Base-by-base conservation (phyloP, 1,140 invertebrate genomes). In the Diorhabda carinulata region DNA sequence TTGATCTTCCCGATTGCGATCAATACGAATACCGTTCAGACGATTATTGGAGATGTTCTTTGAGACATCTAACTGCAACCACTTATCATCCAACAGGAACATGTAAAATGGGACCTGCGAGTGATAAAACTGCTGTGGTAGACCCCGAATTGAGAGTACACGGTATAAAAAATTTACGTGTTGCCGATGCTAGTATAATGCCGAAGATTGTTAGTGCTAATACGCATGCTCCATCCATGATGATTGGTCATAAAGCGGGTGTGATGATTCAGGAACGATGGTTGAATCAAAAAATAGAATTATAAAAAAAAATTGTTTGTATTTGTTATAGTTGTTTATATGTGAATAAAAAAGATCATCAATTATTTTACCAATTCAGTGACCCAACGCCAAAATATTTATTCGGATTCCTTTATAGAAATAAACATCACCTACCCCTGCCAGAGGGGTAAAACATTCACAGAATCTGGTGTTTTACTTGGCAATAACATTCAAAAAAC, bases 11-110 rank as follows among this genome's bases (percentile, higher is more conserved):
- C 0, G 92, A 89, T 0, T 96, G 94, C 77, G 86, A 90, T 57
- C 85, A 86, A 8, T 86, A 87, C 66, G 83, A 86, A 0, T 75
- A 87, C 4, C 94, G 93, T 78, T 89, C 89, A 1, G 92, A 95
- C 74, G 89, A 91, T 52, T 96, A 96, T 78, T 94, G 93, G 92
- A 91, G 91, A 74, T 96, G 94, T 73, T 87, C 89, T 64, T 82
- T 92, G 3, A 84, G 91, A 64, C 91, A 94, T 74, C 93, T 93
- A 70, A 93, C 92, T 0, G 91, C 92, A 71, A 93, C 92, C 0
- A 93, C 94, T 58, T 95, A 95, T 76, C 92, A 95, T 84, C 92
- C 92, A 0, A 87, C 89, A 0, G 89, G 92, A 0, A 96, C 93
- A 0, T 92, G 90, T 73, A 94, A 93, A 80, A 96, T 95, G 94